Evolutionary conservation across 2,113 vertebrate species (phyloP).

Genomic region (Camelus bactrianus): DNA sequence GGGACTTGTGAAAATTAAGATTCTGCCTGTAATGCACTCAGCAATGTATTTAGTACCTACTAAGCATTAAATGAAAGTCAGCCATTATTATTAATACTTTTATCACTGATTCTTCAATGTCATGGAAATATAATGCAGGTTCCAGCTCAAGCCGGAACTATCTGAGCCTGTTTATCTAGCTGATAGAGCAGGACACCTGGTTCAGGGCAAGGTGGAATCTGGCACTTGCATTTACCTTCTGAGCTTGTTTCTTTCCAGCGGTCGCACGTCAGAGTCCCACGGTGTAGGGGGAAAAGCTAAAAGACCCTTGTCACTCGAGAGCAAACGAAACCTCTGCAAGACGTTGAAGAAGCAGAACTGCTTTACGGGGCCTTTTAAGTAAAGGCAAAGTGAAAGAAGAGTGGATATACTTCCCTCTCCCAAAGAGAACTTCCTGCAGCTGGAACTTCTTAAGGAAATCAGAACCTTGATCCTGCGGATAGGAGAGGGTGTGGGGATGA

Average conservation of each 20-base stretch:
- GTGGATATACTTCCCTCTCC: not conserved
- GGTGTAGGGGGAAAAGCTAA: not conserved
- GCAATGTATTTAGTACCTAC: not conserved
- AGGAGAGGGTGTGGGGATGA: not conserved
- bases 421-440: not conserved
- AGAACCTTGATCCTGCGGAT: not conserved
- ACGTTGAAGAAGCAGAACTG: not conserved
- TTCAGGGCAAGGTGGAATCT: not conserved
- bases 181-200: not conserved
- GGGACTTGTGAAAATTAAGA: not conserved
- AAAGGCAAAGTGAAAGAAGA: not conserved
- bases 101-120: not conserved
- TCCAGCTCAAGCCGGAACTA: not conserved
- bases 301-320: not conserved
- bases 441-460: not conserved
- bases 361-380: not conserved
- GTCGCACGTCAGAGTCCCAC: rapidly evolving
- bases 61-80: not conserved
- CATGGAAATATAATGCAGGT: not conserved
- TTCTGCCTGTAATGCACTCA: not conserved
- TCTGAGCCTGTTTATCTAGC: not conserved
- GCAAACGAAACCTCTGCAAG: not conserved
- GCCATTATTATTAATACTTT: not conserved
- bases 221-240: not conserved
- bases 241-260: not conserved